Conservation (phyloP, 1,140 invertebrate genomes). For the Drosophila grimshawi region DNA sequence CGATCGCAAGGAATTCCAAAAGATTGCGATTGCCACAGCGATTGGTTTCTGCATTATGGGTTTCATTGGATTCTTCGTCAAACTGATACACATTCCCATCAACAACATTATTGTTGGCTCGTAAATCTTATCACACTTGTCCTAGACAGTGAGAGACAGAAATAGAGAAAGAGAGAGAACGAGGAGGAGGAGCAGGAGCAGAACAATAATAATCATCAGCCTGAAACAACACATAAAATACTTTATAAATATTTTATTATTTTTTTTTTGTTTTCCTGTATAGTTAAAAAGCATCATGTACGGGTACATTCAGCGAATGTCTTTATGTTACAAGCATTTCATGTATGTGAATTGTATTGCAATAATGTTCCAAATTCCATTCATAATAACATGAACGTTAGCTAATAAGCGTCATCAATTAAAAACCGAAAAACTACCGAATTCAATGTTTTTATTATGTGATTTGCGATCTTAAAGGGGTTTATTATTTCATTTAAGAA, state of each 20-base stretch:
- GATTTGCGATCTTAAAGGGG: too few relatives aligned
- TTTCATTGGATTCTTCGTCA: slow-evolving; percentile 99
- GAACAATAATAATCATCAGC: slow-evolving; percentile 51
- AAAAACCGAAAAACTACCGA: slow-evolving; percentile 30
- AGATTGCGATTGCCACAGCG: slow-evolving; percentile 99
- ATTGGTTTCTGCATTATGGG: slow-evolving; percentile 99
- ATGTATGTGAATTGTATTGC: slow-evolving; percentile 49
- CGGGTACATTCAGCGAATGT: slow-evolving; percentile 74
- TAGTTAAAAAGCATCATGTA: slow-evolving; percentile 58
- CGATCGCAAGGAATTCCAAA: slow-evolving; percentile 99
- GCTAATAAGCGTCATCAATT: slow-evolving; percentile 55
- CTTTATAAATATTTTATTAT: slow-evolving; percentile 9
- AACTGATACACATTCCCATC: slow-evolving; percentile 99
- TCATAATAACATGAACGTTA: slow-evolving; percentile 62
- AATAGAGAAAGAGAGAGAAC: neutral
- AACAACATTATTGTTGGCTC: slow-evolving; percentile 99
- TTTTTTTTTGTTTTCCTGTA: slow-evolving; percentile 66
- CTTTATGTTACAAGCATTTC: slow-evolving; percentile 53
- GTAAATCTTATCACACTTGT: slow-evolving; percentile 78
- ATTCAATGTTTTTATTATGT: neutral
- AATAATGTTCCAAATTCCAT: slow-evolving; percentile 67
- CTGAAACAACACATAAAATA: slow-evolving; percentile 17
- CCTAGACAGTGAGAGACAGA: neutral
- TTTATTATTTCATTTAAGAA: too few relatives aligned
- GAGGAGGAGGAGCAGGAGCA: slow-evolving; percentile 7